These are phyloP conservation scores for Anarrhichthys ocellatus DNA, from an alignment of 2,113 vertebrate genomes.

Conservation along the genomic window DNA sequence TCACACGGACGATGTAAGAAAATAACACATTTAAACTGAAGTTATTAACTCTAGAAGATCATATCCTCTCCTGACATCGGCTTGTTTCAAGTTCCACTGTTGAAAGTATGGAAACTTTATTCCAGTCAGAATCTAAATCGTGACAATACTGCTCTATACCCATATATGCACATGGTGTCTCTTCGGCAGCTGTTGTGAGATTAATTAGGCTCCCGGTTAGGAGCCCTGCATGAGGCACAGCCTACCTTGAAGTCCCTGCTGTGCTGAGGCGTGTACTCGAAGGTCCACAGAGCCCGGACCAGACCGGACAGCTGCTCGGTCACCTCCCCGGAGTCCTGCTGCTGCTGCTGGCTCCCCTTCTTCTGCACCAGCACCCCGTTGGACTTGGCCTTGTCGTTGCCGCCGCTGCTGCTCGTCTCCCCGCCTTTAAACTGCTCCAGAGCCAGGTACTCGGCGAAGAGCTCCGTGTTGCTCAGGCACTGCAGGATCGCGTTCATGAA, in stretches of 20 bases:
- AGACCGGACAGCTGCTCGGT: constrained; percentile 96
- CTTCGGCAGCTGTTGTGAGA: neutral
- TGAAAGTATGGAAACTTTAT: constrained; percentile 4
- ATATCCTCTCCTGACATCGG: neutral
- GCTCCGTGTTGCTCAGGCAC: constrained; percentile 98
- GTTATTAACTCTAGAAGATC: neutral
- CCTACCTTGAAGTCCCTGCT: constrained; percentile 97
- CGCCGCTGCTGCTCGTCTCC: constrained; percentile 33
- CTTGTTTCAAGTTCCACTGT: neutral
- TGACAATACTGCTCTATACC: neutral
- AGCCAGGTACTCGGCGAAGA: constrained; percentile 95
- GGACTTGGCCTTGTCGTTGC: constrained; percentile 68
- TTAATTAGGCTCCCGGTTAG: neutral
- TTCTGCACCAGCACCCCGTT: constrained; percentile 77
- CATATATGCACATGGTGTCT: neutral
- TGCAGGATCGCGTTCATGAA: constrained; percentile 99
- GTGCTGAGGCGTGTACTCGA: constrained; percentile 97
- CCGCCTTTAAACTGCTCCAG: constrained; percentile 90
- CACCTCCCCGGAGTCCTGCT: constrained; percentile 86
- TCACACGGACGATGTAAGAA: neutral
- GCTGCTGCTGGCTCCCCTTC: constrained; percentile 58
- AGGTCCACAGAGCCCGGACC: constrained; percentile 97
- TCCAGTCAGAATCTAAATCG: neutral
- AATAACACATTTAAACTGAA: neutral
- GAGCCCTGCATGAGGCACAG: neutral